A percentile compares a stretch with the other conserved stretches of the same genome.
These are phyloP conservation scores for Bufo gargarizans DNA, from an alignment of 2,113 vertebrate genomes.

Conservation along the genomic window DNA sequence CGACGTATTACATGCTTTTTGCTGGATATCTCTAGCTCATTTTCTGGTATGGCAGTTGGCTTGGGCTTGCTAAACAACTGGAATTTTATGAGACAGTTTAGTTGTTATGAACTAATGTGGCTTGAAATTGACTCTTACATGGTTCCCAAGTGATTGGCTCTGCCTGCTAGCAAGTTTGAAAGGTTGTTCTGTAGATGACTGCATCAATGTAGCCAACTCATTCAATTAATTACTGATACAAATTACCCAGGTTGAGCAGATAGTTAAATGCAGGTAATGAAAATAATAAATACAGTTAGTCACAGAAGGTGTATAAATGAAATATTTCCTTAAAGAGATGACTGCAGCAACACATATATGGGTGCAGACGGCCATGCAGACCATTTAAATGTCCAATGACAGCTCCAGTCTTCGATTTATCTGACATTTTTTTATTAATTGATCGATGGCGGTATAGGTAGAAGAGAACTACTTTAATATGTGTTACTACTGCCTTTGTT, in stretches of 20 bases:
- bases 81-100: conserved; percentile 7
- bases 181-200: background rate
- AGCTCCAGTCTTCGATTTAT: background rate
- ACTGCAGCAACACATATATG: background rate
- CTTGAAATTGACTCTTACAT: background rate
- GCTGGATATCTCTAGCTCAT: background rate
- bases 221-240: conserved; percentile 5
- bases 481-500: background rate
- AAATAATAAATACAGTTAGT: background rate
- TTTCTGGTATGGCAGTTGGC: background rate
- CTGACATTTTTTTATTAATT: background rate
- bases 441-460: background rate
- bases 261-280: background rate
- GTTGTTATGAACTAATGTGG: conserved; percentile 11
- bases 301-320: background rate
- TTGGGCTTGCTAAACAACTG: background rate
- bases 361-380: background rate
- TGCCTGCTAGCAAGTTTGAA: background rate
- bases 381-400: background rate
- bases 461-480: background rate
- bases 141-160: conserved; percentile 1
- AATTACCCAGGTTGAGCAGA: background rate
- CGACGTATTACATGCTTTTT: background rate
- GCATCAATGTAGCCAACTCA: background rate
- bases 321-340: background rate